Base-by-base conservation (phyloP, 2,113 vertebrate genomes). In the Tympanuchus pallidicinctus region DNA sequence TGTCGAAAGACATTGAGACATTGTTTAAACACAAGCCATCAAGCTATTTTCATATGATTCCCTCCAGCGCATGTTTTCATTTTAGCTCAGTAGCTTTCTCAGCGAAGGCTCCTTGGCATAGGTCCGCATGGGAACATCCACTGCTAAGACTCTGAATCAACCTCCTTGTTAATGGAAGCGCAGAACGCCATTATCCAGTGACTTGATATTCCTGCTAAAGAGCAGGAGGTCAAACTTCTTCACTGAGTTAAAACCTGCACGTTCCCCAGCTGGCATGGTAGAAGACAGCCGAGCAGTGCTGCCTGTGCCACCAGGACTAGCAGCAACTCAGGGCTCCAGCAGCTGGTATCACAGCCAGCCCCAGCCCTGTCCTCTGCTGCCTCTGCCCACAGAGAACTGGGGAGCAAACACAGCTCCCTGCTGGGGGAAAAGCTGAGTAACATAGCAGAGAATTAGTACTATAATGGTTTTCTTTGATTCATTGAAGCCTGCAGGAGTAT, bases 141-240 rank as follows among this genome's bases (percentile, higher is more conserved):
- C 36, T 38, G 86, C 6, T 69, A 86, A 70, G 70, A 66, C n/a
- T 88, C 83, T 75, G 94, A 93, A 92, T 95, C 93, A 93, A 34
- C 48, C 63, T 90, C 36, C 92, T 86, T 88, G 86, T 95, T 95
- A 95, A 76, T 34, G n/a, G 40, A 93, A 84, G 76, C 76, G 91
- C n/a, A 66, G 77, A 90, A 52, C 56, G 50, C 77, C 57, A 89
- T 83, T 91, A 93, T 25, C 80, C 76, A 88, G 67, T 0, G 13
- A 88, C 48, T 87, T 91, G 90, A 66, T 94, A 93, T 65, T 96
- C 94, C 82, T 67, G 89, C 76, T 91, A 40, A 87, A 96, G 91
- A 89, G 67, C 87, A 86, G 40, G 57, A 93, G 93, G 90, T 94
- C 91, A 94, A 11, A 77, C 82, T 73, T 79, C 72, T 59, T 57